Base-by-base conservation (phyloP, 1,140 invertebrate genomes). In the Euglossa dilemma region DNA sequence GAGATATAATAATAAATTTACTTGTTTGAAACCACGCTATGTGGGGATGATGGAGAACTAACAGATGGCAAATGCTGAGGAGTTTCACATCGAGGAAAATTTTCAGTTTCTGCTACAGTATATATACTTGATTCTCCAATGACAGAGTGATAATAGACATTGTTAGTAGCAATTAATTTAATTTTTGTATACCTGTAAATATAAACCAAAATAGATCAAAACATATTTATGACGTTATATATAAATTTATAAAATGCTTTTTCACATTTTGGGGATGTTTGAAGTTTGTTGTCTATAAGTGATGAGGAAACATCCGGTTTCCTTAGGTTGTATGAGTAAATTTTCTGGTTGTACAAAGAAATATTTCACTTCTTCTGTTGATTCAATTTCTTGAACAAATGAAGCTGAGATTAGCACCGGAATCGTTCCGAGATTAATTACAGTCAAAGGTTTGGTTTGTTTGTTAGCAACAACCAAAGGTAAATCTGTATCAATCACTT, bases 31-130 rank as follows among this genome's bases (percentile, higher is more conserved):
- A 83, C 72, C 25, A 88, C 69, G 85, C 93, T 93, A 54, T 93
- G 91, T 0, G 93, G 93, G 18, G 94, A 94, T 45, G 89, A 91
- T 43, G 93, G 92, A 20, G 92, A 92, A 70, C 86, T 84, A 28
- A 84, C 59, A 61, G 84, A 78, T 47, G 80, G 72, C 6, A 78
- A 54, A 52, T 85, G 84, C 61, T 90, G 91, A 45, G 93, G 93
- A 2, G 93, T 93, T 67, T 94, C 91, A 50, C 90, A 93, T 9
- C 93, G 91, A 63, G 87, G 77, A 61, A 78, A 85, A 64, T 91
- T 80, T 57, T 90, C 88, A 14, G 63, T 83, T 36, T 84, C 86
- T 57, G 87, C 72, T 50, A 92, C 91, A 0, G 61, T 16, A 72
- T 36, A 64, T 52, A 20, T 9, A 64, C 59, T 78, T 66, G 89